These are phyloP conservation scores for Centrocercus urophasianus DNA, from an alignment of 2,113 vertebrate species.

Conservation along the genomic window DNA sequence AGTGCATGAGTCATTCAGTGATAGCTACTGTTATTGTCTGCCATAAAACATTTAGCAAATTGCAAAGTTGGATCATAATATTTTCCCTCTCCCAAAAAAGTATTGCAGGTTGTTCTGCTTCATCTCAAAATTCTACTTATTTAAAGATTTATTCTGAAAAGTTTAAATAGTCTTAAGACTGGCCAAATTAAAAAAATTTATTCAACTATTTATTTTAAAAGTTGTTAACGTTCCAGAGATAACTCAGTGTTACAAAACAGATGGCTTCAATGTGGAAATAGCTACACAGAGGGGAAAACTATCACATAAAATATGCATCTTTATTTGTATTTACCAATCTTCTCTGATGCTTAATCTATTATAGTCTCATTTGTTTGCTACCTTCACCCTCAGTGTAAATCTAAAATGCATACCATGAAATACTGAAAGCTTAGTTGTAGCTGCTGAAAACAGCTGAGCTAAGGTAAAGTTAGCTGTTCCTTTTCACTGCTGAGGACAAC, in stretches of 20 bases:
- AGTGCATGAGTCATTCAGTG: not conserved
- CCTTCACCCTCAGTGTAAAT: not conserved
- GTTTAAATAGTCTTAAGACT: not conserved
- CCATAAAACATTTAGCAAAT: constrained; percentile 50
- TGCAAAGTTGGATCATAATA: not conserved
- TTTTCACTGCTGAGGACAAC: not conserved
- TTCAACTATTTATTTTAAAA: constrained; percentile 20
- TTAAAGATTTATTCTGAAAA: constrained; percentile 22
- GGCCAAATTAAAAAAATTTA: not conserved
- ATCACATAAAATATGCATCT: not conserved
- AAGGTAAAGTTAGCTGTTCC: not conserved
- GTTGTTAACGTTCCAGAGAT: not conserved
- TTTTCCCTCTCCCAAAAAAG: not conserved
- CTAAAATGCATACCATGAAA: not conserved
- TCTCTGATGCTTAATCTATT: constrained; percentile 3
- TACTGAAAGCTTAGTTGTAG: not conserved
- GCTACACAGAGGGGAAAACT: not conserved
- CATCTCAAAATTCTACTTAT: not conserved
- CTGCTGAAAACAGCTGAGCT: not conserved
- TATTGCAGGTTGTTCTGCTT: not conserved
- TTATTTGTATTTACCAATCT: constrained; percentile 43
- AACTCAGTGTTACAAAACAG: not conserved
- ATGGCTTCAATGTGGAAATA: not conserved
- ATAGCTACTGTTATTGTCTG: not conserved
- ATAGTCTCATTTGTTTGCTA: constrained; percentile 7